Conservation (phyloP, 2,797 vertebrate genomes). For the Acipenser oxyrinchus region DNA sequence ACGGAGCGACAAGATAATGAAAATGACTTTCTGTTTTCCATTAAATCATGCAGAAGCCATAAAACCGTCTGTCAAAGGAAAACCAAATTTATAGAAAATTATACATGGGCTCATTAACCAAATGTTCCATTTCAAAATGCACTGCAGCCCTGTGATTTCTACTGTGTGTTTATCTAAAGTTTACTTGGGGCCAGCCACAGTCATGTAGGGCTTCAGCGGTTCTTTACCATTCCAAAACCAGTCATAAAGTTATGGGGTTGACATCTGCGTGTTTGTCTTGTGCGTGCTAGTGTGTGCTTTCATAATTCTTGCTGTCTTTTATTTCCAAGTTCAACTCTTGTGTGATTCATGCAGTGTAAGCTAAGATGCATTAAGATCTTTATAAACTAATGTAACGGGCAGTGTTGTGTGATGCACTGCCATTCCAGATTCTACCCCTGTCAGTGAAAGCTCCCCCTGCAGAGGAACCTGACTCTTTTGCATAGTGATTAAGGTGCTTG, state of each 20-base stretch:
- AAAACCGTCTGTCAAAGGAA: background rate
- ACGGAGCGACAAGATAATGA: background rate
- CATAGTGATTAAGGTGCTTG: no score
- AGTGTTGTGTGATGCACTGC: no score
- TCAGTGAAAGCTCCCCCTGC: no score
- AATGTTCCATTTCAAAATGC: background rate
- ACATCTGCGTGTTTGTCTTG: background rate
- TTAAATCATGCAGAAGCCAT: background rate
- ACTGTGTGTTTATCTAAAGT: background rate
- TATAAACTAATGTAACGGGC: no score
- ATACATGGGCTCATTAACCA: background rate
- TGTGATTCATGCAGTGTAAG: no score
- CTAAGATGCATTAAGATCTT: no score
- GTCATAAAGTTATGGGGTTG: background rate
- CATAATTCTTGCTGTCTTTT: no score
- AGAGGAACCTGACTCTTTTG: no score
- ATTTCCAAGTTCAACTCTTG: no score
- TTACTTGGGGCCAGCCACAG: background rate
- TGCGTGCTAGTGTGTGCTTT: no score
- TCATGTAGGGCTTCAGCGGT: background rate
- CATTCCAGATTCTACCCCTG: no score
- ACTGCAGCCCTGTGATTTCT: no score
- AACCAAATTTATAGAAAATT: background rate
- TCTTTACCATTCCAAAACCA: background rate
- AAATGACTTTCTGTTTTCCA: slow-evolving; percentile 2